These are phyloP conservation scores for Myotis lucifugus DNA, from an alignment of 2,113 vertebrate genomes.

Conservation along the genomic window DNA sequence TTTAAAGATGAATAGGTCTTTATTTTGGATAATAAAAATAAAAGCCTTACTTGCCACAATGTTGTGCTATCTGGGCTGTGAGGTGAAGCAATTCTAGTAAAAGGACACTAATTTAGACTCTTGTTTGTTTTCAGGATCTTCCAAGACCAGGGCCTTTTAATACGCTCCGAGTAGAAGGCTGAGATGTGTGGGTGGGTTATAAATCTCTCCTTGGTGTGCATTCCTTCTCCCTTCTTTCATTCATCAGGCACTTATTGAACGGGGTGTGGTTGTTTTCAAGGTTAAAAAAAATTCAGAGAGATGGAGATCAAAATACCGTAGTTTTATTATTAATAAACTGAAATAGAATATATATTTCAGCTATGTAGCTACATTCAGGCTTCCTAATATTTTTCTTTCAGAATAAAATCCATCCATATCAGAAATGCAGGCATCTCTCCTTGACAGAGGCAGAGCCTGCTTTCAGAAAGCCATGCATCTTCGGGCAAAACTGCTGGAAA, in stretches of 20 bases:
- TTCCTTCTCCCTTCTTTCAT: background rate
- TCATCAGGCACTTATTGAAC: background rate
- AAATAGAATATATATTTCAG: background rate
- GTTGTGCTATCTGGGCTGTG: background rate
- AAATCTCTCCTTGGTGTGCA: background rate
- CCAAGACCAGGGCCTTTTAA: background rate
- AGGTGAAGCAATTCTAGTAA: background rate
- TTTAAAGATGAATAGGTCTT: background rate
- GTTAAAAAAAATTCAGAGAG: background rate
- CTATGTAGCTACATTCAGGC: background rate
- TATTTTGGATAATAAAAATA: background rate
- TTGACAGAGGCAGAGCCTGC: background rate
- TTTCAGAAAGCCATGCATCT: background rate
- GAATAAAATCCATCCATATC: background rate
- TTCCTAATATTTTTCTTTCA: background rate
- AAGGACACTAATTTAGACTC: background rate
- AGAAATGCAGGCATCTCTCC: background rate
- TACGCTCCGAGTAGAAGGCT: background rate
- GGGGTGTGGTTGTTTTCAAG: background rate
- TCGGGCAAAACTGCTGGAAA: background rate
- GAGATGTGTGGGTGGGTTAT: background rate
- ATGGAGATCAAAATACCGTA: background rate
- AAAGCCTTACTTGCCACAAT: background rate
- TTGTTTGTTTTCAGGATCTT: background rate
- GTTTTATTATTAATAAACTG: background rate